phyloP scores from a whole-genome alignment of 2,888 invertebrate species.

The Argynnis bischoffii region DNA sequence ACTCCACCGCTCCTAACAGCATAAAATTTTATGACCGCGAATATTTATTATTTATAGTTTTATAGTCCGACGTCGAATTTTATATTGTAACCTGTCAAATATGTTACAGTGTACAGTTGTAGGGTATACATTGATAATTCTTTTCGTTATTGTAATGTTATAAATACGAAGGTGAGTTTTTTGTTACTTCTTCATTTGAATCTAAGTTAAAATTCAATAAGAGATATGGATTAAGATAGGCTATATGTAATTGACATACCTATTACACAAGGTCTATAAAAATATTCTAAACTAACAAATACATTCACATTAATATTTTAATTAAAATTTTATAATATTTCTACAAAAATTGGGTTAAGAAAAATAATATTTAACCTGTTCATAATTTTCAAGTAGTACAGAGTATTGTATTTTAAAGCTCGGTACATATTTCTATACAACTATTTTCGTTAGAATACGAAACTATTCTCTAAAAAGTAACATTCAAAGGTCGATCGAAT shows the following conservation, averaged over 20 bases:
- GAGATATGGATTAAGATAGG: no score
- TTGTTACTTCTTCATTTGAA: no score
- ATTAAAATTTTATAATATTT: slow-evolving; percentile 25
- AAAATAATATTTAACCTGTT: slow-evolving; percentile 77
- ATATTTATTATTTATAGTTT: slow-evolving; percentile 78
- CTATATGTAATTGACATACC: no score
- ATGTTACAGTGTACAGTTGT: slow-evolving; percentile 34
- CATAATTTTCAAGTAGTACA: slow-evolving; percentile 75
- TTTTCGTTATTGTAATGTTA: no score
- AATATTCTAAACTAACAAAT: neutral
- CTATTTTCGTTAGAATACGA: slow-evolving; percentile 22
- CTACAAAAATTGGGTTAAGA: slow-evolving; percentile 65
- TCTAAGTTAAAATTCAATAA: no score
- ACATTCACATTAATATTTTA: neutral
- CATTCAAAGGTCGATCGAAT: slow-evolving; percentile 35
- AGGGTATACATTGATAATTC: slow-evolving; percentile 5
- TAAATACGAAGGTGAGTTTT: no score
- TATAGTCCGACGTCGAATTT: slow-evolving; percentile 61
- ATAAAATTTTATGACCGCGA: slow-evolving; percentile 75
- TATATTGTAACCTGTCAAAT: slow-evolving; percentile 48
- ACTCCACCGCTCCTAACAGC: slow-evolving; percentile 57
- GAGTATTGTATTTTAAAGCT: slow-evolving; percentile 47
- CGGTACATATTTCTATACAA: slow-evolving; percentile 39
- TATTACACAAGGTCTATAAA: no score
- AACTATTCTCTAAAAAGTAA: slow-evolving; percentile 35